Conservation (phyloP, 2,888 invertebrate species). For the Tuta absoluta region DNA sequence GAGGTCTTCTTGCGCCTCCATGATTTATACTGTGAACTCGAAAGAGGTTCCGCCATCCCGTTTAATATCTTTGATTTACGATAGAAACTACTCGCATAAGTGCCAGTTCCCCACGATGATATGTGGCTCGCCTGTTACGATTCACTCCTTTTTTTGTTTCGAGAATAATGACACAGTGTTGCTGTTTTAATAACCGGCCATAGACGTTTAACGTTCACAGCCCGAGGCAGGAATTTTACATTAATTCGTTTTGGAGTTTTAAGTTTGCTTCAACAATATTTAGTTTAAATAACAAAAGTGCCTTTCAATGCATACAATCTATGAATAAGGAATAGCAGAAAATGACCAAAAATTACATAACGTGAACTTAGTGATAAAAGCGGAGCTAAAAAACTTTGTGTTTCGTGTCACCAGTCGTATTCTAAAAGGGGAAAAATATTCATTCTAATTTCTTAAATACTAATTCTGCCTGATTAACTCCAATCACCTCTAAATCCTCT, state of each 20-base stretch:
- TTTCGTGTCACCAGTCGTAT: too few species aligned
- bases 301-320: background rate
- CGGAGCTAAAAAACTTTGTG: too few species aligned
- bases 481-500: too few species aligned
- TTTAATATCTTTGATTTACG: constrained; percentile 82
- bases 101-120: constrained; percentile 74
- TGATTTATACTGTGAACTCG: constrained; percentile 80
- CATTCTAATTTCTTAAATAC: too few species aligned
- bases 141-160: constrained; percentile 72
- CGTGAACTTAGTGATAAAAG: too few species aligned
- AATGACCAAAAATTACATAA: too few species aligned
- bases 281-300: background rate
- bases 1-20: constrained; percentile 69
- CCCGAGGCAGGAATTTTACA: constrained; percentile 68
- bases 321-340: too few species aligned
- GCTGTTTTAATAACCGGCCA: constrained; percentile 73
- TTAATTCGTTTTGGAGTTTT: constrained; percentile 64
- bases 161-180: constrained; percentile 76
- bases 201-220: constrained; percentile 52
- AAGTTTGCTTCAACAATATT: constrained; percentile 43
- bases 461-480: too few species aligned
- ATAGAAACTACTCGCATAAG: constrained; percentile 78
- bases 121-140: constrained; percentile 74
- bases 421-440: too few species aligned
- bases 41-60: constrained; percentile 79